These are phyloP conservation scores for Pseudeuparius sepicola DNA, from an alignment of 2,888 invertebrate species.

Conservation along the genomic window DNA sequence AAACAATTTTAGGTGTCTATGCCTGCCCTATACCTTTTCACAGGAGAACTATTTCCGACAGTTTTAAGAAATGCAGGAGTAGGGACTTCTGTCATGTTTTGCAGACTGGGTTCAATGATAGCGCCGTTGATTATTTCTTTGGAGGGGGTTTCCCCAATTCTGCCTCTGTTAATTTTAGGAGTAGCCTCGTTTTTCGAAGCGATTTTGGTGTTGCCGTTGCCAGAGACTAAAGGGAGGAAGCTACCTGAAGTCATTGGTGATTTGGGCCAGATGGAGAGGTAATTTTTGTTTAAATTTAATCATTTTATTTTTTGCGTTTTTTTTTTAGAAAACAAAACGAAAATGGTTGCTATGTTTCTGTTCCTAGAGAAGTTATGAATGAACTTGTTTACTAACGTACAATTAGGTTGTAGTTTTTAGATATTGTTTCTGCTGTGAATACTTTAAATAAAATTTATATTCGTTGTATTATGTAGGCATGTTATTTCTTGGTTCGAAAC, in stretches of 20 bases:
- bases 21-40: constrained; percentile 59
- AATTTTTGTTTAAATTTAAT: too few relatives aligned
- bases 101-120: constrained; percentile 67
- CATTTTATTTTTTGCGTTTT: too few relatives aligned
- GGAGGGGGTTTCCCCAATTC: constrained; percentile 25
- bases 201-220: constrained; percentile 32
- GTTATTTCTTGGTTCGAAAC: too few relatives aligned
- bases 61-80: constrained; percentile 66
- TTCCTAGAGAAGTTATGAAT: too few relatives aligned
- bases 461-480: too few relatives aligned
- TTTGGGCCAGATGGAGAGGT: too few relatives aligned
- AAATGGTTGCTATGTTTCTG: too few relatives aligned
- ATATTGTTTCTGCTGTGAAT: too few relatives aligned
- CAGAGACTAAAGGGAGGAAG: constrained; percentile 36
- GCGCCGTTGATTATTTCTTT: constrained; percentile 34
- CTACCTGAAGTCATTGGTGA: constrained; percentile 47
- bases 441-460: too few relatives aligned
- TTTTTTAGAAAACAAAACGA: too few relatives aligned
- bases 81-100: constrained; percentile 63
- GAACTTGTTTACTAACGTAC: too few relatives aligned
- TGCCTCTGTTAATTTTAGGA: constrained; percentile 34
- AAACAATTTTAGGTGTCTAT: constrained; percentile 40
- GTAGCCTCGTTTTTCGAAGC: constrained; percentile 30
- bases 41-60: constrained; percentile 72
- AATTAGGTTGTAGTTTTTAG: too few relatives aligned